Evolutionary conservation across 2,888 invertebrate species (phyloP).

Genomic region (Pollenia amentaria): DNA sequence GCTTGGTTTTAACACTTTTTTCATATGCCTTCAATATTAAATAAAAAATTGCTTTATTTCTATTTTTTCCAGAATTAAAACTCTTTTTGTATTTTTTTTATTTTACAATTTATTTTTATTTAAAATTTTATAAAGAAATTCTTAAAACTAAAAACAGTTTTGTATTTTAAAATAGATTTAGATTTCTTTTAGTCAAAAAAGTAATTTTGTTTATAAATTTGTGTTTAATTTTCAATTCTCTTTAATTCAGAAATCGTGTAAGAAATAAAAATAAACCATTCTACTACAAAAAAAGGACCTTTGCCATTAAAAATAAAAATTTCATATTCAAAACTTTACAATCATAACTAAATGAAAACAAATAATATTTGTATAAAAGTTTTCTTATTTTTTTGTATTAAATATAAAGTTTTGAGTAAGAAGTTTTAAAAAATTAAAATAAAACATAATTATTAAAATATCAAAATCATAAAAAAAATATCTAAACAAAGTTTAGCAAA

Average conservation of each 20-base stretch:
- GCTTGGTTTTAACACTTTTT: no score
- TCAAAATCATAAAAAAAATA: slow-evolving; percentile 32
- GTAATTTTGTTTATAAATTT: slow-evolving; percentile 35
- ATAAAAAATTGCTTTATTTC: no score
- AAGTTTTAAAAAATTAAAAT: slow-evolving; percentile 17
- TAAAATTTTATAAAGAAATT: slow-evolving; percentile 66
- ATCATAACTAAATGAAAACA: slow-evolving; percentile 2
- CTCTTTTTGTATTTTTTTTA: slow-evolving; percentile 8
- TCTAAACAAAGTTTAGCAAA: slow-evolving; percentile 1
- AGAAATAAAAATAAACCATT: slow-evolving; percentile 24
- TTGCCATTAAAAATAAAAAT: slow-evolving; percentile 6
- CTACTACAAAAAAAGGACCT: slow-evolving; percentile 21
- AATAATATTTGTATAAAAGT: no score
- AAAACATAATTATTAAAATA: slow-evolving; percentile 40
- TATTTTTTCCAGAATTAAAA: not conserved
- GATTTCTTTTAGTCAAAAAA: slow-evolving; percentile 1
- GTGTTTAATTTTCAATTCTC: not conserved
- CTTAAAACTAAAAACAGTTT: slow-evolving; percentile 65
- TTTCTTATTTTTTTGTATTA: no score
- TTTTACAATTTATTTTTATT: slow-evolving; percentile 70
- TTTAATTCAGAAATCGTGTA: not conserved
- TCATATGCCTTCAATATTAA: no score
- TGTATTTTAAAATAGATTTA: slow-evolving; percentile 39
- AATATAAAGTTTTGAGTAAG: no score
- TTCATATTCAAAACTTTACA: slow-evolving; percentile 7